Conservation (phyloP, 92 coral and sea anemone genomes). For the Porites cylindrica region DNA sequence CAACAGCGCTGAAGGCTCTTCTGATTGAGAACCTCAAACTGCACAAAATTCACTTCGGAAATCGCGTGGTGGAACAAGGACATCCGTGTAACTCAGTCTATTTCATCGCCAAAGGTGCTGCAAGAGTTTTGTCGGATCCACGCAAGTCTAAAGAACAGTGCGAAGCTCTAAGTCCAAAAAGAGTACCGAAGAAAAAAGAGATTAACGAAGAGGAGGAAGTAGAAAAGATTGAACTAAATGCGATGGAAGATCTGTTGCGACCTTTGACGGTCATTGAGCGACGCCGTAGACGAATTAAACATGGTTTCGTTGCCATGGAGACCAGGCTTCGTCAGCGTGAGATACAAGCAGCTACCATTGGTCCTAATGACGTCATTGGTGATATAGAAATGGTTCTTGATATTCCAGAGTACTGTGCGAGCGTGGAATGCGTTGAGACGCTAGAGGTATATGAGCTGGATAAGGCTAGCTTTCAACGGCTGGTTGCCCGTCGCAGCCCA, state of each 20-base stretch:
- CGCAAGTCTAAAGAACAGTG: conserved; percentile 77
- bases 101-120: conserved; percentile 89
- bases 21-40: conserved; percentile 88
- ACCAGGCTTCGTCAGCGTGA: conserved; percentile 75
- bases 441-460: conserved; percentile 85
- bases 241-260: conserved; percentile 47
- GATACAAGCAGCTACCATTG: conserved; percentile 84
- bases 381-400: conserved; percentile 88
- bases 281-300: conserved; percentile 78
- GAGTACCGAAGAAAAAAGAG: neutral
- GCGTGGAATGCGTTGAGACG: conserved; percentile 85
- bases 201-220: neutral
- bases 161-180: conserved; percentile 56
- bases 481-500: conserved; percentile 67
- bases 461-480: conserved; percentile 78
- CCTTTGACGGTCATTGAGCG: conserved; percentile 87
- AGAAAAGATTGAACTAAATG: conserved; percentile 20
- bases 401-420: conserved; percentile 78
- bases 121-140: conserved; percentile 79
- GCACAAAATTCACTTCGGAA: conserved; percentile 78
- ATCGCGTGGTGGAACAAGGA: conserved; percentile 83
- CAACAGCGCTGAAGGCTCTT: conserved; percentile 64
- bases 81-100: conserved; percentile 74
- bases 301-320: conserved; percentile 92
- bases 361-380: conserved; percentile 90